Evolutionary conservation across 2,888 invertebrate genomes (phyloP).

Genomic region (Marronus borbonicus): DNA sequence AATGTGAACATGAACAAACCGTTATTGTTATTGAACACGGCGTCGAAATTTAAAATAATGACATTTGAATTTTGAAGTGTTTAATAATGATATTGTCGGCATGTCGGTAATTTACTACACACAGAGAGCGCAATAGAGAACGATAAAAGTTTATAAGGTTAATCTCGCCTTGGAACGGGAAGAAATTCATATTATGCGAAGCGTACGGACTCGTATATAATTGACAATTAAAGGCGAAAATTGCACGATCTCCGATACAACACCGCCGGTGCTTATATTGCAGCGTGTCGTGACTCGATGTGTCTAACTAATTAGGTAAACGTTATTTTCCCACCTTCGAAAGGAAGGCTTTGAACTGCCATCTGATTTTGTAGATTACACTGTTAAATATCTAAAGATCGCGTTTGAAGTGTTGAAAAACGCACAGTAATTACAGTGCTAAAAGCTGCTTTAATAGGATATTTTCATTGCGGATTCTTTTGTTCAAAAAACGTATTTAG

Average conservation of each 20-base stretch:
- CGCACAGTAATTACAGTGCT: too few species aligned
- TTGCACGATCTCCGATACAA: slow-evolving; percentile 38
- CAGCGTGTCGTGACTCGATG: slow-evolving; percentile 54
- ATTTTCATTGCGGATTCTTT: too few species aligned
- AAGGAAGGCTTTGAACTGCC: slow-evolving; percentile 51
- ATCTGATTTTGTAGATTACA: slow-evolving; percentile 49
- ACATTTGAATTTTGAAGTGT: slow-evolving; percentile 52
- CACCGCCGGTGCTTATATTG: slow-evolving; percentile 43
- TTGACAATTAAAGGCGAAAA: slow-evolving; percentile 51
- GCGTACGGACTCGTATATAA: slow-evolving; percentile 30
- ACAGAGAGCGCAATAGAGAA: slow-evolving; percentile 32
- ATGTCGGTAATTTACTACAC: slow-evolving; percentile 37
- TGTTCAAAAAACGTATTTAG: too few species aligned
- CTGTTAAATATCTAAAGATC: slow-evolving; percentile 49
- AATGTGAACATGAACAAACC: slow-evolving; percentile 7
- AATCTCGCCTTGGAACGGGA: slow-evolving; percentile 42
- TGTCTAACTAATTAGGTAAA: slow-evolving; percentile 57
- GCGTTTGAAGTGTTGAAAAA: slow-evolving; percentile 8
- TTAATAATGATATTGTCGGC: slow-evolving; percentile 50
- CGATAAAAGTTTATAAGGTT: slow-evolving; percentile 49
- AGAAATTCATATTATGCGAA: slow-evolving; percentile 15
- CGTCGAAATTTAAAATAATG: slow-evolving; percentile 51
- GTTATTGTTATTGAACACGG: slow-evolving; percentile 34
- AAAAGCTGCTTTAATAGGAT: too few species aligned
- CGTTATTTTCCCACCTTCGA: slow-evolving; percentile 54